These are phyloP conservation scores for Brienomyrus longianalis DNA, from an alignment of 2,113 vertebrate species.

Conservation along the genomic window DNA sequence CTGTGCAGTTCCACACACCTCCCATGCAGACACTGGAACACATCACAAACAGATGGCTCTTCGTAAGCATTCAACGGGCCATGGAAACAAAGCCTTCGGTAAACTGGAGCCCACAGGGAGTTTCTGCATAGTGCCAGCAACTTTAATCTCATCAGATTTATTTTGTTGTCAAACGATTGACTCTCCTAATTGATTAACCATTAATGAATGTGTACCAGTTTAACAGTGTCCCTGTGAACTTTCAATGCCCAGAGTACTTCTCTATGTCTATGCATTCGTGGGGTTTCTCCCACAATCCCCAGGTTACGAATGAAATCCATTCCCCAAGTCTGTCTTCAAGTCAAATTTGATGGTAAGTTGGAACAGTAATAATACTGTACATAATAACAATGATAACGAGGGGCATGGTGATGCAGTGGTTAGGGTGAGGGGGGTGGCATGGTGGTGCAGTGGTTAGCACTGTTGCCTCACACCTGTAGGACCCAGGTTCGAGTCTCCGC, in stretches of 20 bases:
- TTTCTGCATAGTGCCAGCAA: background rate
- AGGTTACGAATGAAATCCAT: background rate
- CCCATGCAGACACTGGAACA: slow-evolving; percentile 75
- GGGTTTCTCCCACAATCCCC: background rate
- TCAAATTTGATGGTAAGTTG: background rate
- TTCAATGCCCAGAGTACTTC: background rate
- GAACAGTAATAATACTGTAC: background rate
- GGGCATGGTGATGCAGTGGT: too few species aligned
- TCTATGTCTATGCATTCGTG: background rate
- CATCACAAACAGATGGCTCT: background rate
- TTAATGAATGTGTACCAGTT: background rate
- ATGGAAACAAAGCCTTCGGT: background rate
- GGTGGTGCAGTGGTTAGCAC: too few species aligned
- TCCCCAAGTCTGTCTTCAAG: background rate
- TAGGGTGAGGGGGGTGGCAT: too few species aligned
- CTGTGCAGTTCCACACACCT: slow-evolving; percentile 93
- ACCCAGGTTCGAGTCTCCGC: too few species aligned
- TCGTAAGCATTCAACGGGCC: background rate
- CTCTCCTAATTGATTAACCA: background rate
- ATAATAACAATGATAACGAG: background rate
- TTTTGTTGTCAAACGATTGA: background rate
- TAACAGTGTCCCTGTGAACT: background rate
- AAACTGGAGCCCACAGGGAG: background rate
- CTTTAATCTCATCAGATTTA: background rate
- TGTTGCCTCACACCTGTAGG: too few species aligned